phyloP scores from a whole-genome alignment of 1,140 invertebrate species.

The Trichonephila clavipes region DNA sequence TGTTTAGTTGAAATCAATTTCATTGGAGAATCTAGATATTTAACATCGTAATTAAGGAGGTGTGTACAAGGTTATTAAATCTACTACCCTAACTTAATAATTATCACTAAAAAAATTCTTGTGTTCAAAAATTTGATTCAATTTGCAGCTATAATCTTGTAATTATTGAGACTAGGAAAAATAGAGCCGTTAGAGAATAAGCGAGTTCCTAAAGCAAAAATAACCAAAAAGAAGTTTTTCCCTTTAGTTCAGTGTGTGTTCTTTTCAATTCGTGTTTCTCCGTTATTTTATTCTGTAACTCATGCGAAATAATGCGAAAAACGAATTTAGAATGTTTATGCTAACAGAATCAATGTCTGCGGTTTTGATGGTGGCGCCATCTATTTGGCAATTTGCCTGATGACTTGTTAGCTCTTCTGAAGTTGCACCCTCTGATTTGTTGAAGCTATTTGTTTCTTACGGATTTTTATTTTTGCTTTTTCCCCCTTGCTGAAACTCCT shows the following conservation, averaged over 20 bases:
- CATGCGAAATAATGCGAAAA: background rate
- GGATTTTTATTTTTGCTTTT: background rate
- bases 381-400: slow-evolving; percentile 43
- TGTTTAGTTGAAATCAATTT: too few species aligned
- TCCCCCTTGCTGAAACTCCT: background rate
- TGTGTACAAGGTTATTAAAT: too few species aligned
- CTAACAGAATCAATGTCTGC: slow-evolving; percentile 37
- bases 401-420: slow-evolving; percentile 12
- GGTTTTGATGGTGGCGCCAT: slow-evolving; percentile 53
- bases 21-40: too few species aligned
- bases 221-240: background rate
- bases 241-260: background rate
- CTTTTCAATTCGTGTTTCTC: background rate
- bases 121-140: too few species aligned
- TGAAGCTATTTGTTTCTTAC: background rate
- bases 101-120: too few species aligned
- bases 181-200: too few species aligned
- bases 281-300: background rate
- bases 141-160: too few species aligned
- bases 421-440: background rate
- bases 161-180: too few species aligned
- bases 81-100: too few species aligned
- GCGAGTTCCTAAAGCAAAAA: background rate
- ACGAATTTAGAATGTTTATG: slow-evolving; percentile 10
- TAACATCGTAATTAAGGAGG: too few species aligned